phyloP scores from a whole-genome alignment of 2,113 vertebrate genomes.

The Kryptolebias marmoratus region DNA sequence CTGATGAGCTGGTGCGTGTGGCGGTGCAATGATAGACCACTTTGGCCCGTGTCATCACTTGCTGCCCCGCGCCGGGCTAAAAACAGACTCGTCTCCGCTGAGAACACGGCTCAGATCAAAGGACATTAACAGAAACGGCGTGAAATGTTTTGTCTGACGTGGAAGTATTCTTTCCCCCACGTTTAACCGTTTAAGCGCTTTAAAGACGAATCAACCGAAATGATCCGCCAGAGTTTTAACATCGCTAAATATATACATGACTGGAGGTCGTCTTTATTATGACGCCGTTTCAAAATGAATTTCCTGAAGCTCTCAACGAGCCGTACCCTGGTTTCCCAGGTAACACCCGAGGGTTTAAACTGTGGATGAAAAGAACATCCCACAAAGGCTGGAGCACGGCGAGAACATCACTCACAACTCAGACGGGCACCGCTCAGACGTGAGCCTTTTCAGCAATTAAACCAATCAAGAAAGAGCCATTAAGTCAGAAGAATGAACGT shows the following conservation, averaged over 20 bases:
- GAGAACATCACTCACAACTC: not conserved
- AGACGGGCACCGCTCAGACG: not conserved
- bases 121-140: not conserved
- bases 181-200: not conserved
- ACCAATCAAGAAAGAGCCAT: too few relatives aligned
- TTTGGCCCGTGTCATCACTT: constrained; percentile 62
- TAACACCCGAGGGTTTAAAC: not conserved
- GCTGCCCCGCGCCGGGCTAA: constrained; percentile 40
- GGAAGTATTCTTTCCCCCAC: not conserved
- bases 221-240: too few relatives aligned
- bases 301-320: not conserved
- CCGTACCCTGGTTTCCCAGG: not conserved
- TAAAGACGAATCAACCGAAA: not conserved
- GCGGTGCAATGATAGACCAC: constrained; percentile 47
- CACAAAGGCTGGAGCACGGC: not conserved
- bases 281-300: not conserved
- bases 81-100: constrained; percentile 41
- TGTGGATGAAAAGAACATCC: too few relatives aligned
- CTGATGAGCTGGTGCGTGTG: constrained; percentile 51
- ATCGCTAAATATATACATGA: too few relatives aligned
- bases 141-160: not conserved
- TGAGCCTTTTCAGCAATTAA: not conserved
- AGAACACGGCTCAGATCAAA: constrained; percentile 35
- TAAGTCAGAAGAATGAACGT: too few relatives aligned
- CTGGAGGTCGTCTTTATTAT: too few relatives aligned